Base-by-base conservation (phyloP, 2,113 vertebrate genomes). In the Podocnemis expansa region DNA sequence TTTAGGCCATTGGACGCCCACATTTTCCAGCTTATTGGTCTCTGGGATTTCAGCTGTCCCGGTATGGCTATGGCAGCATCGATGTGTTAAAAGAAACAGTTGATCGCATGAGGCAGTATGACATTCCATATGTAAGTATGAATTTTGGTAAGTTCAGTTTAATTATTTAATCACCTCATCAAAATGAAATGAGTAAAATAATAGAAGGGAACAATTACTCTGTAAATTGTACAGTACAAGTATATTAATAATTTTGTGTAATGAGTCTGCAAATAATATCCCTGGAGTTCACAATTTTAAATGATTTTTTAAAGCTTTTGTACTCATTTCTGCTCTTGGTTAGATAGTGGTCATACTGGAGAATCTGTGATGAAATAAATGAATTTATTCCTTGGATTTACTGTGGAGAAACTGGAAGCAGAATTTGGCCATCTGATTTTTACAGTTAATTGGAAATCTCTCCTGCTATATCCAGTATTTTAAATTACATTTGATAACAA, bases 1-100 rank as follows among this genome's bases (percentile, higher is more conserved):
- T 78, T 54, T 17, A 98, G 96, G 96, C 97, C 84, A 97, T 98
- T 96, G 98, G 99, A 83, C 98, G 93, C 91, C 98, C 99, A 0
- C 98, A 98, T 91, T 98, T 99, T 95, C 99, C 99, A 87, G 96
- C 99, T 49, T 99, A 99, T 94, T 99, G 99, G 98, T 97, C 99
- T 83, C 97, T 99, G 94, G 98, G 99, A 80, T 99, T 99, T 96
- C 99, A 99, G 38, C 96, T 99, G 9, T 99, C 98, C 78, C 97
- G 98, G 5, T 99, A 98, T 98, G 98, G 98, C 91, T 99, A 99
- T 2, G 94, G 97, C 79, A 99, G 92, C 95, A 95, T 98, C 7
- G 97, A 81, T 2, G 98, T 98, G 34, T 78, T 99, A 60, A 98
- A 99, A 92, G 16, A 82, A 55, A 98, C 98, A 0, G 98, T 98